Base-by-base conservation (phyloP, 2,797 vertebrate genomes). In the Scarus forsteni region DNA sequence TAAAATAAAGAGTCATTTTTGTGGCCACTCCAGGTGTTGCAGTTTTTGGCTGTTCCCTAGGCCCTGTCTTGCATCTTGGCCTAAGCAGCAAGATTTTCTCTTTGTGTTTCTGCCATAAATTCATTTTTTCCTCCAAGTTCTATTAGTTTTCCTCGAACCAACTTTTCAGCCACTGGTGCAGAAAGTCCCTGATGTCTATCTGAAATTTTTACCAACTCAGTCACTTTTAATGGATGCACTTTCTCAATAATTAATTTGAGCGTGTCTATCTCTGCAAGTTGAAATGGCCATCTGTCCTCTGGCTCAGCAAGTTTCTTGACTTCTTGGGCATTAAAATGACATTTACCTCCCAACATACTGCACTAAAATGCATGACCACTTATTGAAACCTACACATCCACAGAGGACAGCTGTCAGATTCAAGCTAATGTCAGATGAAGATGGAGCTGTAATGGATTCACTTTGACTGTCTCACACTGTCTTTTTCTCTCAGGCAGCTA, bases 391-490 rank as follows among this genome's bases (percentile, higher is more conserved):
- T 8, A 15, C 1, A 54, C 27, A 19, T 18, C 55, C 27, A 56
- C 27, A 11, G 18, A 51, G 49, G 52, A 73, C 58, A 67, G 77
- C 67, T 84, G 67, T 76, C 81, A 78, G 13, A 73, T 42, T 77
- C 56, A 61, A 67, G 71, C 62, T 72, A 83, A 84, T 68, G 62
- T 77, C 68, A 70, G 55, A 10, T 40, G 73, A 70, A 14, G 13
- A 5, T 73, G 60, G 27, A 36, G 61, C 50, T 48, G 19, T 46
- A 50, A 13, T 51, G 50, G 51, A 58, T 77, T 62, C 78, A 35
- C 44, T 51, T 38, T 18, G 3, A 10, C 18, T 13, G 18, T 27
- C 49, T 27, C 18, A 6, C 49, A 51, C 10, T 14, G 12, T 49
- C 18, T 19, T 1, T 10, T 16, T 19, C 4, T 51, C 19, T 34